A percentile compares a stretch with the other conserved stretches of the same genome.
These are phyloP conservation scores for Sycophila sp. DNA, from an alignment of 1,140 invertebrate genomes.

Conservation along the genomic window DNA sequence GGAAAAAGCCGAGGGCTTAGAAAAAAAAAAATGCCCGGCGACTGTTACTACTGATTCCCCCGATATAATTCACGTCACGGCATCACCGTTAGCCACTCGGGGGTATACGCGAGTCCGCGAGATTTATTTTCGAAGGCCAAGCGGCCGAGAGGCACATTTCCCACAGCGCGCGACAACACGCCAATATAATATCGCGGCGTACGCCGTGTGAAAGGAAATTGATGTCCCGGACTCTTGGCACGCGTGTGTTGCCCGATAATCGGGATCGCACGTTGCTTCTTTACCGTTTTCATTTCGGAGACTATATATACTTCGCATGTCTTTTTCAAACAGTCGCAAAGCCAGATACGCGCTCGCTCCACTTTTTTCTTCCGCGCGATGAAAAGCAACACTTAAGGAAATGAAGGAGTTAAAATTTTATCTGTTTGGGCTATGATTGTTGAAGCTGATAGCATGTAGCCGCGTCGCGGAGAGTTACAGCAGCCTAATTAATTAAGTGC, in stretches of 20 bases:
- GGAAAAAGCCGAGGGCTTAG: too few relatives aligned
- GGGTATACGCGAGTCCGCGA: too few relatives aligned
- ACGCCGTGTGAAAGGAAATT: conserved; percentile 17
- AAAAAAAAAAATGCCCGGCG: neutral
- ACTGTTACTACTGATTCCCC: neutral
- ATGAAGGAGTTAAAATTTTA: too few relatives aligned
- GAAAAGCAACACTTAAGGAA: too few relatives aligned
- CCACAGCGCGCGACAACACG: neutral
- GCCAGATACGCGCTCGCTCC: neutral
- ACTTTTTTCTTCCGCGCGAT: neutral
- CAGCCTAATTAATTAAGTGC: too few relatives aligned
- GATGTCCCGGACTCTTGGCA: conserved; percentile 9
- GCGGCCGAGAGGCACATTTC: too few relatives aligned
- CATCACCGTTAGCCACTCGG: too few relatives aligned
- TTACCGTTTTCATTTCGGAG: conserved; percentile 25
- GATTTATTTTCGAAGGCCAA: too few relatives aligned
- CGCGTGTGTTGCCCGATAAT: conserved; percentile 11
- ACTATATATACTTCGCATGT: too few relatives aligned
- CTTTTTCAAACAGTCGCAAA: neutral
- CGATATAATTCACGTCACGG: neutral
- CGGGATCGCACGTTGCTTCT: conserved; percentile 11
- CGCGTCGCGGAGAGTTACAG: too few relatives aligned
- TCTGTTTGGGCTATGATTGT: too few relatives aligned
- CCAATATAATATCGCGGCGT: neutral
- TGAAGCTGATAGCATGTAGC: too few relatives aligned